Base-by-base conservation (phyloP, 2,113 vertebrate genomes). In the Etia nguti region DNA sequence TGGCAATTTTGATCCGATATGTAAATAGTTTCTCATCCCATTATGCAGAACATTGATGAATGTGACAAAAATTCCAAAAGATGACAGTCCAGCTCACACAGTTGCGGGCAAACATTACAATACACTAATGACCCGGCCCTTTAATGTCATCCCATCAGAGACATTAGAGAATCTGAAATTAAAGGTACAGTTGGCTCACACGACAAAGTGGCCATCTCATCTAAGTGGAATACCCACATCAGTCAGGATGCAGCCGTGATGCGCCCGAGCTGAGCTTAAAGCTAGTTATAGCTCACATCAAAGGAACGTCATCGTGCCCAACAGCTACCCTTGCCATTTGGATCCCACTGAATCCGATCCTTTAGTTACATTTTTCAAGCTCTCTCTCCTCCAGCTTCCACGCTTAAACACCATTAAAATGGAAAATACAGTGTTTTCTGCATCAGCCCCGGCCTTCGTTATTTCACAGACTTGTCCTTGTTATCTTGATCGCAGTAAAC, bases 81-180 rank as follows among this genome's bases (percentile, higher is more conserved):
- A 94, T 93, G 90, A 95, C 90, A 89, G 95, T 95, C 95, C 94
- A 84, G 87, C 90, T 91, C 82, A 70, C 79, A 70, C 56, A 43
- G 88, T 88, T 80, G 46, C 68, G 87, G 87, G 88, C 88, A 91
- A 92, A 93, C 86, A 90, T 87, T 83, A 95, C 93, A 93, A 94
- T 93, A 90, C 87, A 84, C 93, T 95, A 97, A 96, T 93, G 92
- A 94, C 94, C 92, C 86, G 4, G 26, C 80, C 84, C 89, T 95
- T 95, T 94, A 93, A 95, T 92, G 87, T 89, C 43, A 50, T 24
- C 84, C 92, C 90, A 88, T 95, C 89, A 89, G 90, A 94, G 94
- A 93, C 94, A 90, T 94, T 95, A 95, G 92, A 95, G 96, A 96
- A 96, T 96, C 92, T 92, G 85, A 95, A 96, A 96, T 97, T 93